Evolutionary conservation across 2,113 vertebrate genomes (phyloP).

Genomic region (Hyperopisus bebe): DNA sequence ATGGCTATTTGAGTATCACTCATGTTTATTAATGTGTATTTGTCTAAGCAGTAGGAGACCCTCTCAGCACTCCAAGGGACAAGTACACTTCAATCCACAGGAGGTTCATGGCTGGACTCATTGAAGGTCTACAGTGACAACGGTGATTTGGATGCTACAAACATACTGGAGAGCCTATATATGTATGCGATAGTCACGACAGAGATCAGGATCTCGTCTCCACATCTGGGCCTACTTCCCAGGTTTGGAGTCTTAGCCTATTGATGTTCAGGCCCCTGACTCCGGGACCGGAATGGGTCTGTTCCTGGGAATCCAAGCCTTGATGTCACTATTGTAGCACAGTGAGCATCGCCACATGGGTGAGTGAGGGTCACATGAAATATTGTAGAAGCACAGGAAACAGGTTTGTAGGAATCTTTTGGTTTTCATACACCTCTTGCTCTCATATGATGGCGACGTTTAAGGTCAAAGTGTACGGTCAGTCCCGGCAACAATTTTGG

Average conservation of each 20-base stretch:
- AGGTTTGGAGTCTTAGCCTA: background rate
- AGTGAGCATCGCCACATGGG: background rate
- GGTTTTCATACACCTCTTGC: background rate
- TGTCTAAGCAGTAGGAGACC: background rate
- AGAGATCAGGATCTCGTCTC: background rate
- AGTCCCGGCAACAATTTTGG: background rate
- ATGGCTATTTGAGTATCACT: background rate
- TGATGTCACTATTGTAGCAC: background rate
- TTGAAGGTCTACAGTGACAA: background rate
- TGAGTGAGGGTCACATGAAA: background rate
- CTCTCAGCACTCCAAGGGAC: background rate
- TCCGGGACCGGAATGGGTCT: background rate
- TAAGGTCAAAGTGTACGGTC: background rate
- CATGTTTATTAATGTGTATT: conserved; percentile 13
- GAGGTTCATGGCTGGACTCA: background rate
- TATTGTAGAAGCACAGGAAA: background rate
- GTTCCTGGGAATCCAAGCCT: background rate
- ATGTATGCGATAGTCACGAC: background rate
- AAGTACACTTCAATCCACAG: background rate
- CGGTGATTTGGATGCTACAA: background rate
- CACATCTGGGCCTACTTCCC: background rate
- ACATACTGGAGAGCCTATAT: background rate
- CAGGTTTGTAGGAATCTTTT: background rate
- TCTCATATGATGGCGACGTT: background rate
- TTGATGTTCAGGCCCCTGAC: background rate